Percentiles rank a stretch among this genome's conserved stretches.
Evolutionary conservation across 2,888 invertebrate species (phyloP).

Genomic region (Parapristionchus giblindavisi): DNA sequence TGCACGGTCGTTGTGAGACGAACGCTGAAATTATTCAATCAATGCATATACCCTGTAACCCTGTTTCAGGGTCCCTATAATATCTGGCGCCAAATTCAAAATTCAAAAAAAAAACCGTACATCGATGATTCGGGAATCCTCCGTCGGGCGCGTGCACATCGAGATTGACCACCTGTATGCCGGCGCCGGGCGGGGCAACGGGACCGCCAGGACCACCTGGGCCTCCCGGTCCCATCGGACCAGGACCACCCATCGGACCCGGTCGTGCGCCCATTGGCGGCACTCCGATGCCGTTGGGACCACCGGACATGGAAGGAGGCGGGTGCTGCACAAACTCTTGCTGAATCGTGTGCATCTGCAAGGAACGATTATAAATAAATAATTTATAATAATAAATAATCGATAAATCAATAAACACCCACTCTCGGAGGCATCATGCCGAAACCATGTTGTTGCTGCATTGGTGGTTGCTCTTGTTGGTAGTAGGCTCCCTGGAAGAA

Average conservation of each 20-base stretch:
- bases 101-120: too few species aligned
- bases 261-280: conserved; percentile 17
- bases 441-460: too few species aligned
- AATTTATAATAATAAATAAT: too few species aligned
- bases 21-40: neutral
- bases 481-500: conserved; percentile 31
- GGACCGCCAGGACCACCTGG: neutral
- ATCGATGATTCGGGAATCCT: too few species aligned
- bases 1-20: conserved; percentile 20
- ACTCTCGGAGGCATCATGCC: neutral
- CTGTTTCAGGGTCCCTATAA: too few species aligned
- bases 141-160: conserved; percentile 18
- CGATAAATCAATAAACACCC: too few species aligned
- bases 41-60: too few species aligned
- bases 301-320: neutral
- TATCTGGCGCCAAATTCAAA: too few species aligned
- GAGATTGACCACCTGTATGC: conserved; percentile 1
- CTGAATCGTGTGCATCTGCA: conserved; percentile 26
- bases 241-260: neutral
- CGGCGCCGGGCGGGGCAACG: neutral
- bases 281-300: conserved; percentile 2
- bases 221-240: neutral
- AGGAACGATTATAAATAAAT: neutral
- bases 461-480: too few species aligned
- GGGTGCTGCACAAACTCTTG: conserved; percentile 24